A percentile compares a stretch with the other conserved stretches of the same genome.
Conservation (phyloP, 2,797 vertebrate species). For the Trachurus trachurus region DNA sequence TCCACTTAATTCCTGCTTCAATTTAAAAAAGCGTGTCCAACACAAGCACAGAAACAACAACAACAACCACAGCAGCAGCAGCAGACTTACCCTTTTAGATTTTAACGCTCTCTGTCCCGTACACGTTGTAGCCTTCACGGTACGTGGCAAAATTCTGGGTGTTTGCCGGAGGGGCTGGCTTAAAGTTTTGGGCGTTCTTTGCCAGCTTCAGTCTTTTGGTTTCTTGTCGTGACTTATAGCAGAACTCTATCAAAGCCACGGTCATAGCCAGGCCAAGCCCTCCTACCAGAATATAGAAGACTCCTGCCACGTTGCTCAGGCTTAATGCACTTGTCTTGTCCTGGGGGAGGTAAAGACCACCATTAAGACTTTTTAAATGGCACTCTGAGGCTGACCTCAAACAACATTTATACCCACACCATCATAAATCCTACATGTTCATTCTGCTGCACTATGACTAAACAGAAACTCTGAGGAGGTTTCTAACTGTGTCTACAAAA, state of each 20-base stretch:
- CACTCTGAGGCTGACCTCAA: conserved; percentile 67
- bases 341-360: conserved; percentile 88
- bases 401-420: conserved; percentile 40
- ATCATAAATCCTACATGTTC: conserved; percentile 52
- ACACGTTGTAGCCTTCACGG: conserved; percentile 99
- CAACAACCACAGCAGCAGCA: background rate
- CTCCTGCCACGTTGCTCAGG: conserved; percentile 98
- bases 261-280: conserved; percentile 99
- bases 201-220: conserved; percentile 97
- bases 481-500: conserved; percentile 52
- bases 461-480: conserved; percentile 49
- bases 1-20: background rate
- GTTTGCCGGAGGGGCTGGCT: conserved; percentile 93
- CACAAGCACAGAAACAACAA: background rate
- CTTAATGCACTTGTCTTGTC: conserved; percentile 99
- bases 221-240: conserved; percentile 98
- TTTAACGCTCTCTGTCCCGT: conserved; percentile 99
- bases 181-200: conserved; percentile 98
- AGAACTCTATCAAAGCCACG: conserved; percentile 99
- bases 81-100: conserved; percentile 92
- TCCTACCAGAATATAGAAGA: conserved; percentile 99
- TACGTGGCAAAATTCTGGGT: conserved; percentile 98
- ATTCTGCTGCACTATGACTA: conserved; percentile 62
- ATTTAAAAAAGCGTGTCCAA: background rate
- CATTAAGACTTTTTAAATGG: conserved; percentile 66